A percentile compares a stretch with the other conserved stretches of the same genome.
phyloP scores from a whole-genome alignment of 2,888 invertebrate genomes.

The Polyploca ridens region DNA sequence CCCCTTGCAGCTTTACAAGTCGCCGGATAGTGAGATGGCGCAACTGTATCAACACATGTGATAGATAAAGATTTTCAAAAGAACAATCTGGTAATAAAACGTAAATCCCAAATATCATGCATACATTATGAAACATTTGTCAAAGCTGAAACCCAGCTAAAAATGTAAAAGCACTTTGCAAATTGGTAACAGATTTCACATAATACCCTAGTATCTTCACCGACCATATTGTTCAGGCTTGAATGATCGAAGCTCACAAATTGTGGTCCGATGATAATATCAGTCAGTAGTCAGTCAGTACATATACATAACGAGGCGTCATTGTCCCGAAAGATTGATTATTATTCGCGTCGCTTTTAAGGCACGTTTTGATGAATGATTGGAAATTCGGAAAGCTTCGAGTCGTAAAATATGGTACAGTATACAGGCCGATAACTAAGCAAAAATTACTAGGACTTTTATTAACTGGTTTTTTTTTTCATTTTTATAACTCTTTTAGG shows the following conservation, averaged over 20 bases:
- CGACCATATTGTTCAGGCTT: not conserved
- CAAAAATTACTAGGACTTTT: not conserved
- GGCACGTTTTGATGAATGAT: constrained; percentile 37
- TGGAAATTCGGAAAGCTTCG: constrained; percentile 10
- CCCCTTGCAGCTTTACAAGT: too few relatives aligned
- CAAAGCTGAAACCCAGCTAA: not conserved
- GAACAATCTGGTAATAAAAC: not conserved
- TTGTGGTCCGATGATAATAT: constrained; percentile 1
- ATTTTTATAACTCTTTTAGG: too few relatives aligned
- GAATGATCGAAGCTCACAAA: constrained; percentile 8
- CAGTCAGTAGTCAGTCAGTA: not conserved
- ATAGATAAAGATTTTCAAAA: too few relatives aligned
- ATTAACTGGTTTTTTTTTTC: too few relatives aligned
- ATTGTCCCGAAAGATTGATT: constrained; percentile 50
- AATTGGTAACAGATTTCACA: not conserved
- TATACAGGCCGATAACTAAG: not conserved
- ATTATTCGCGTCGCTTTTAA: constrained; percentile 31
- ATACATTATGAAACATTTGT: not conserved
- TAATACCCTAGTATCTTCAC: not conserved
- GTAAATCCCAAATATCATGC: not conserved
- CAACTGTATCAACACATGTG: too few relatives aligned
- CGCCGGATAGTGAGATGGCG: too few relatives aligned
- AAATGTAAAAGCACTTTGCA: not conserved
- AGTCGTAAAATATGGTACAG: constrained; percentile 5
- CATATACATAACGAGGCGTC: constrained; percentile 40